These are phyloP conservation scores for Astyanax mexicanus DNA, from an alignment of 2,797 vertebrate genomes.

Conservation along the genomic window DNA sequence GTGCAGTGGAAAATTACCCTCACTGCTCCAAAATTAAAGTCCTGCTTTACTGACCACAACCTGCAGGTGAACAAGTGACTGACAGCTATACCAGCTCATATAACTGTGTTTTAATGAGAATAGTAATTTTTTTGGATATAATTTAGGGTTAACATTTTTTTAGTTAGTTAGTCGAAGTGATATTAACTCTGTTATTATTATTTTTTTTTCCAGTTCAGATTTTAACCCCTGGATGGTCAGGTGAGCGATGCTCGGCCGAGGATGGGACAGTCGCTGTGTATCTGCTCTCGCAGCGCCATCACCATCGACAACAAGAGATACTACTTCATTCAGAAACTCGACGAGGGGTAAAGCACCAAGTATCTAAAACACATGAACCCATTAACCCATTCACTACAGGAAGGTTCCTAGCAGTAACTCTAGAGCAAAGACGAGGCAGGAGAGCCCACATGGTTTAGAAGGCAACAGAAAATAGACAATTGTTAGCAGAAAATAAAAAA, in stretches of 20 bases:
- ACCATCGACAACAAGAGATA: slow-evolving; percentile 90
- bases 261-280: slow-evolving; percentile 94
- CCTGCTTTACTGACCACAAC: background rate
- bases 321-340: slow-evolving; percentile 90
- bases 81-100: no score
- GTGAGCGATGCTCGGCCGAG: slow-evolving; percentile 79
- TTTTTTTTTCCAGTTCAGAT: background rate
- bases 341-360: slow-evolving; percentile 84
- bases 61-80: no score
- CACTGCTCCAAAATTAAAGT: background rate
- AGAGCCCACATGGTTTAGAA: no score
- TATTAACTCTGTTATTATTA: background rate
- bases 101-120: no score
- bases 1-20: background rate
- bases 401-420: no score
- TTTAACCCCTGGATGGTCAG: slow-evolving; percentile 50
- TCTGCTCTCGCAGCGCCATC: slow-evolving; percentile 90
- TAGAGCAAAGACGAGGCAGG: no score
- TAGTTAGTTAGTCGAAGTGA: no score
- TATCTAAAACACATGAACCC: no score
- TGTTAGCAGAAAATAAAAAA: no score
- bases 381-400: background rate
- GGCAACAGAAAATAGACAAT: no score
- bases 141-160: no score
- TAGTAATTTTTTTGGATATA: no score